phyloP scores from a whole-genome alignment of 2,888 invertebrate species.

The Galerucella calmariensis region DNA sequence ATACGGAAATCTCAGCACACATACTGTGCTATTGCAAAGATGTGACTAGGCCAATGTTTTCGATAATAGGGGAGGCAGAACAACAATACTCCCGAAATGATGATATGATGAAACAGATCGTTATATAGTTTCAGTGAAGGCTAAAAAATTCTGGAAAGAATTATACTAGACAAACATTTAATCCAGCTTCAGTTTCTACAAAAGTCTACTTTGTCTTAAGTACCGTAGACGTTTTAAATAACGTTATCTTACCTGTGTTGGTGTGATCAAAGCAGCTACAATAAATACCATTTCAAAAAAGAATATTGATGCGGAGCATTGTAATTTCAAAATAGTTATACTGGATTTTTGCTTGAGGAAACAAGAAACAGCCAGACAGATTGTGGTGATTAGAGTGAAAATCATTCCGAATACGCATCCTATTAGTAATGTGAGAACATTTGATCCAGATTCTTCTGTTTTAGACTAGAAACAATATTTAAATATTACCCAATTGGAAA shows the following conservation, averaged over 20 bases:
- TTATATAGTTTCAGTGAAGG: too few species aligned
- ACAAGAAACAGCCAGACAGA: constrained; percentile 65
- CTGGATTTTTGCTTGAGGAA: constrained; percentile 69
- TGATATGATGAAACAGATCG: too few species aligned
- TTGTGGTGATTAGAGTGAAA: constrained; percentile 65
- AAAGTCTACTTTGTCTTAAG: neutral
- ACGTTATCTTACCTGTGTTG: constrained; percentile 63
- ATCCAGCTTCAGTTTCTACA: too few species aligned
- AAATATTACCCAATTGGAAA: neutral
- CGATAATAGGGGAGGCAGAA: too few species aligned
- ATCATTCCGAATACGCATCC: constrained; percentile 69
- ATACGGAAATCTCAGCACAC: too few species aligned
- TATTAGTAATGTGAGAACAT: constrained; percentile 64
- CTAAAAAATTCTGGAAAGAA: too few species aligned
- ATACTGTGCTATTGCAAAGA: too few species aligned
- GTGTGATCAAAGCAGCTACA: constrained; percentile 66
- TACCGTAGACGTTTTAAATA: neutral
- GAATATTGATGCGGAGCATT: constrained; percentile 76
- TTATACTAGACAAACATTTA: too few species aligned
- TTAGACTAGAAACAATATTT: constrained; percentile 46
- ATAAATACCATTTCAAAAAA: constrained; percentile 76
- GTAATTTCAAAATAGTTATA: constrained; percentile 74
- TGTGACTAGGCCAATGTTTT: too few species aligned
- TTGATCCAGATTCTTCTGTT: constrained; percentile 49
- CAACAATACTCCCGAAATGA: too few species aligned